These are phyloP conservation scores for Siderastrea radians DNA, from an alignment of 92 coral and sea anemone species.

Conservation along the genomic window DNA sequence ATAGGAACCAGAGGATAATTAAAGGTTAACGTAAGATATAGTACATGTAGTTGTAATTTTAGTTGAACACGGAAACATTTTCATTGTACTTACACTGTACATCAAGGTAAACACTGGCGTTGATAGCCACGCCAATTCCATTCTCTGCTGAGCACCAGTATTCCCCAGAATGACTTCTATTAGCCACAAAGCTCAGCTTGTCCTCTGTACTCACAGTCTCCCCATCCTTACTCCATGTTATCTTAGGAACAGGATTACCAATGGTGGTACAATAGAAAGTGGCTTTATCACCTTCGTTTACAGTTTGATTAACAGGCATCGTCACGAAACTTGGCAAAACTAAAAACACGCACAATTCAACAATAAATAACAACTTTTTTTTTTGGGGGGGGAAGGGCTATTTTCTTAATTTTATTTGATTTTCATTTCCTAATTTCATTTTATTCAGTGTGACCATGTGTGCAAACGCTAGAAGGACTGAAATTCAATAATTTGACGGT, in stretches of 20 bases:
- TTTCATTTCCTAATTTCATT: too few species aligned
- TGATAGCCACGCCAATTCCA: background rate
- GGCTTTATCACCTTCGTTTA: background rate
- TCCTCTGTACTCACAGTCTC: background rate
- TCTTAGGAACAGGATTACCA: conserved; percentile 29
- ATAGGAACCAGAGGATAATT: too few species aligned
- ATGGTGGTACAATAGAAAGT: conserved; percentile 8
- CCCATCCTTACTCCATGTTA: conserved; percentile 22
- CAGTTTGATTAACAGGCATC: background rate
- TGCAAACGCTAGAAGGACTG: too few species aligned
- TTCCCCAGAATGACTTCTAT: background rate
- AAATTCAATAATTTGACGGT: too few species aligned
- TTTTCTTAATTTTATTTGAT: background rate
- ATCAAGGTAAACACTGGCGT: background rate
- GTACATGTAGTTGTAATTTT: too few species aligned
- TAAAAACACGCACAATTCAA: background rate
- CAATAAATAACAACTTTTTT: too few species aligned
- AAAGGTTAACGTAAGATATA: too few species aligned
- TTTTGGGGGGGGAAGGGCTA: background rate
- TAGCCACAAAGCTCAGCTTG: background rate
- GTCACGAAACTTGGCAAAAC: background rate
- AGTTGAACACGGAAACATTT: too few species aligned
- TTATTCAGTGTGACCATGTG: too few species aligned
- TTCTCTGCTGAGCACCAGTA: conserved; percentile 16
- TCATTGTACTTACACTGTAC: background rate